Conservation (phyloP, 2,113 vertebrate species). For the Sinocyclocheilus anophthalmus region DNA sequence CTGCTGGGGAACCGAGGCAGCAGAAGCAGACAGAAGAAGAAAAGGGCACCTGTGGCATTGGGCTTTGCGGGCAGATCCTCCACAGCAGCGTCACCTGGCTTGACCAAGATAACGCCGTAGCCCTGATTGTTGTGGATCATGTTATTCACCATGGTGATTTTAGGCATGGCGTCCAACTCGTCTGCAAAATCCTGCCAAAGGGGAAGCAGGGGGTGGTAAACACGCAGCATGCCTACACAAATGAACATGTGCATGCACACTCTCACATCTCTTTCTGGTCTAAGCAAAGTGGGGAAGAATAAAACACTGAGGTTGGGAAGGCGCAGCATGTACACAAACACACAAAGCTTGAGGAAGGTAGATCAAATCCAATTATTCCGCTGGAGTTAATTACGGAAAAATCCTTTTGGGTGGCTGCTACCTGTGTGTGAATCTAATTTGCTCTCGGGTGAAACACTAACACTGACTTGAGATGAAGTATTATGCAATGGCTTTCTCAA, state of each 20-base stretch:
- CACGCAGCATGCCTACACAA: conserved; percentile 31
- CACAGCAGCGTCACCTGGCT: conserved; percentile 70
- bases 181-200: conserved; percentile 86
- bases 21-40: neutral
- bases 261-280: conserved; percentile 1
- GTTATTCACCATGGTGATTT: conserved; percentile 91
- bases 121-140: conserved; percentile 94
- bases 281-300: neutral
- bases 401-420: conserved; percentile 20
- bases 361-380: conserved; percentile 45
- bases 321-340: neutral
- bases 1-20: neutral
- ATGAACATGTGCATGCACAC: conserved; percentile 23
- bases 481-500: neutral
- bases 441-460: conserved; percentile 29
- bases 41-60: conserved; percentile 67
- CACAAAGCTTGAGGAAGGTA: conserved; percentile 28
- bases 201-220: conserved; percentile 42
- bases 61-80: conserved; percentile 58
- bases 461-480: neutral
- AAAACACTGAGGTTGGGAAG: conserved; percentile 2
- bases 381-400: conserved; percentile 53
- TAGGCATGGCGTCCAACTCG: conserved; percentile 82
- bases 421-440: conserved; percentile 46
- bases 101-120: conserved; percentile 90